Evolutionary conservation across 2,888 invertebrate genomes (phyloP).

Genomic region (Torymus texanus): DNA sequence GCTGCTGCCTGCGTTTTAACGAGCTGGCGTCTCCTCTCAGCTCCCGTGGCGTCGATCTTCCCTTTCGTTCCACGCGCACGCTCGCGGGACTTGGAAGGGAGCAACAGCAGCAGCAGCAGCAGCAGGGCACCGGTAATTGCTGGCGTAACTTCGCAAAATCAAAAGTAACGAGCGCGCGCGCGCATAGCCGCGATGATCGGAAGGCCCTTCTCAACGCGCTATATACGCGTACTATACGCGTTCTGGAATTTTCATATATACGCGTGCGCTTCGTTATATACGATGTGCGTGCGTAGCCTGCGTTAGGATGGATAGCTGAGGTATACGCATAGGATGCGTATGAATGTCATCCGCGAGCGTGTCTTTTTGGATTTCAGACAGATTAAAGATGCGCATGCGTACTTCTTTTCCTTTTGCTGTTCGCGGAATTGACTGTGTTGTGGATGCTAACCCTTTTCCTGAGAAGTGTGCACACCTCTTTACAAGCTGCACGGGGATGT

Average conservation of each 20-base stretch:
- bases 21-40: constrained; percentile 44
- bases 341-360: background rate
- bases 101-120: constrained; percentile 31
- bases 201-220: background rate
- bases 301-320: background rate
- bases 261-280: constrained; percentile 9
- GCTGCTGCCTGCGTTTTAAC: constrained; percentile 52
- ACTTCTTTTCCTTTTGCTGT: too few species aligned
- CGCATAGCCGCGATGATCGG: background rate
- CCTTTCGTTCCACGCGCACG: constrained; percentile 10
- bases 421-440: too few species aligned
- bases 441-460: too few species aligned
- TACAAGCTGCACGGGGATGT: too few species aligned
- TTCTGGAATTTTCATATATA: constrained; percentile 28
- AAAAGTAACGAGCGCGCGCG: constrained; percentile 58
- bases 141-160: constrained; percentile 58
- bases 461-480: too few species aligned
- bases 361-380: too few species aligned
- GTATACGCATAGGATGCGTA: background rate
- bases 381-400: too few species aligned
- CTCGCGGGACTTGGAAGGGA: constrained; percentile 3
- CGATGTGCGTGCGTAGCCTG: background rate
- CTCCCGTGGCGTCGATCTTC: constrained; percentile 13
- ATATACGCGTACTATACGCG: too few species aligned
- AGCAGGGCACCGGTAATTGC: constrained; percentile 58